A percentile compares a stretch with the other conserved stretches of the same genome.
Conservation (phyloP, 2,797 vertebrate species). For the Trematomus bernacchii region DNA sequence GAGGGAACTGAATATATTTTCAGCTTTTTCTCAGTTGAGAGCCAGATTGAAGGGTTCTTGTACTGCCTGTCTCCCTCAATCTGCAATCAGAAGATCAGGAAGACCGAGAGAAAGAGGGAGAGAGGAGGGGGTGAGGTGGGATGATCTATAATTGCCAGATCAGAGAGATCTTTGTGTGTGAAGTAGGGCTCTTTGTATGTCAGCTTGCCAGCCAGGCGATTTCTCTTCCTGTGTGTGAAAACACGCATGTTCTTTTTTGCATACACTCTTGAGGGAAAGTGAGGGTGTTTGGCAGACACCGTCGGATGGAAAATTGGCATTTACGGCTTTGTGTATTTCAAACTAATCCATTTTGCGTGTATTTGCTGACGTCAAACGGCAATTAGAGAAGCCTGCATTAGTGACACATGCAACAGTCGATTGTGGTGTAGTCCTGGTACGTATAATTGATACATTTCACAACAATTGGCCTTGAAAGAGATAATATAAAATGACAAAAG, state of each 20-base stretch:
- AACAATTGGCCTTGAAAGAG: slow-evolving; percentile 29
- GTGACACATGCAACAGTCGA: slow-evolving; percentile 29
- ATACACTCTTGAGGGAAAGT: slow-evolving; percentile 29
- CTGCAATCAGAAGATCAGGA: slow-evolving; percentile 79
- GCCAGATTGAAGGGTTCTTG: slow-evolving; percentile 77
- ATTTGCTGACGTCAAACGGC: slow-evolving; percentile 62
- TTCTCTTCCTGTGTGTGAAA: slow-evolving; percentile 68
- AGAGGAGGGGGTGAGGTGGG: slow-evolving; percentile 53
- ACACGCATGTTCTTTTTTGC: slow-evolving; percentile 62
- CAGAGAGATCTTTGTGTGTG: slow-evolving; percentile 78
- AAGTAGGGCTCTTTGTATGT: slow-evolving; percentile 72
- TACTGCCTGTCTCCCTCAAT: slow-evolving; percentile 67
- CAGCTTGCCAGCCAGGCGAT: slow-evolving; percentile 62
- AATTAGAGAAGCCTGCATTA: slow-evolving; percentile 50
- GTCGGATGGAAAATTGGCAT: slow-evolving; percentile 46
- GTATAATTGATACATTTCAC: slow-evolving; percentile 6
- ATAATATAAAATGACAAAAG: slow-evolving; percentile 1
- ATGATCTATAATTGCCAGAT: slow-evolving; percentile 80
- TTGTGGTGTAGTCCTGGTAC: slow-evolving; percentile 28
- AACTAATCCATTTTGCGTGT: slow-evolving; percentile 56
- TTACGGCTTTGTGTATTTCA: slow-evolving; percentile 57
- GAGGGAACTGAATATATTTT: slow-evolving; percentile 69
- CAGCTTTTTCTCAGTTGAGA: slow-evolving; percentile 66
- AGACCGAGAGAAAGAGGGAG: slow-evolving; percentile 56
- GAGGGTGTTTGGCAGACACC: slow-evolving; percentile 54